A percentile compares a stretch with the other conserved stretches of the same genome.
Evolutionary conservation across 2,113 vertebrate genomes (phyloP).

Genomic region (Pseudopipra pipra): DNA sequence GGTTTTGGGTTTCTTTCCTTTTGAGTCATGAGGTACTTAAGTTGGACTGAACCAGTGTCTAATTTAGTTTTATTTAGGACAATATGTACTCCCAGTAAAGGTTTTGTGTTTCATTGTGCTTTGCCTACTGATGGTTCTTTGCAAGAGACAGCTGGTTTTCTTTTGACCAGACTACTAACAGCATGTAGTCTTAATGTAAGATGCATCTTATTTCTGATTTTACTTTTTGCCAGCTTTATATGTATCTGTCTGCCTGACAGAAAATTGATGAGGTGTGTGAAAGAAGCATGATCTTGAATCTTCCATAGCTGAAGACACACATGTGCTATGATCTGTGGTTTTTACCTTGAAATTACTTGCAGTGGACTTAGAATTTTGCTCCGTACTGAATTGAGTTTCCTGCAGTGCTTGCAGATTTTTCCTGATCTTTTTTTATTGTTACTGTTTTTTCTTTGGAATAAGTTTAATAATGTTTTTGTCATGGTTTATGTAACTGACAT

Average conservation of each 20-base stretch:
- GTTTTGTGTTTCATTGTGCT: constrained; percentile 14
- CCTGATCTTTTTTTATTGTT: neutral
- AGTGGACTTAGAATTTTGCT: neutral
- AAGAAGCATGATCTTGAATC: neutral
- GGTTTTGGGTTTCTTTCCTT: neutral
- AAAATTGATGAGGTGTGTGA: neutral
- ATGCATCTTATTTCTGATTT: neutral
- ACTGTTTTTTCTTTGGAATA: neutral
- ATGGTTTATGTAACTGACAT: neutral
- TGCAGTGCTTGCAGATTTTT: neutral
- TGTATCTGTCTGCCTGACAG: neutral
- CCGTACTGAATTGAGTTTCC: neutral
- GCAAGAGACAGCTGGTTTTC: neutral
- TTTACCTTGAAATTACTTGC: neutral
- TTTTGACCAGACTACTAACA: constrained; percentile 1
- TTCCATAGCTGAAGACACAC: neutral
- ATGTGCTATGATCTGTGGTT: neutral
- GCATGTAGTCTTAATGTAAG: neutral
- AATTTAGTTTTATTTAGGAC: neutral
- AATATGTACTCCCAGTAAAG: neutral
- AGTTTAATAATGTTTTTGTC: neutral
- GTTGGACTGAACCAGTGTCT: neutral
- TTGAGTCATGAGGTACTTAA: neutral
- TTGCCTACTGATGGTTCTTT: constrained; percentile 5
- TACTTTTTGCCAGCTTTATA: neutral